Evolutionary conservation across 2,797 vertebrate species (phyloP).

Genomic region (Darevskia mixta): DNA sequence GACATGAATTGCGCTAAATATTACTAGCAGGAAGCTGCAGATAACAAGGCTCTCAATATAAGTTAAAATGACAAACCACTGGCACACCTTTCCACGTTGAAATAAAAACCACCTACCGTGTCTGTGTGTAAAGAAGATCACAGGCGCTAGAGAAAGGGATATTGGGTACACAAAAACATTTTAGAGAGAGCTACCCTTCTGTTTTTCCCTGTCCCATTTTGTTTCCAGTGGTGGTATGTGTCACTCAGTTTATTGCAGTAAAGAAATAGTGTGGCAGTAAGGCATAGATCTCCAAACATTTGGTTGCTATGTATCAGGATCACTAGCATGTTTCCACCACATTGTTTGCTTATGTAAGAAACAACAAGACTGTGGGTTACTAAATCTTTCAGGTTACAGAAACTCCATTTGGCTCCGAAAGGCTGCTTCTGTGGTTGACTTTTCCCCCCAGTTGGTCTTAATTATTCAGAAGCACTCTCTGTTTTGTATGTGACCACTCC

Average conservation of each 20-base stretch:
- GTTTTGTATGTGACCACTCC: not conserved
- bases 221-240: not conserved
- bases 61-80: conserved; percentile 10
- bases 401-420: not conserved
- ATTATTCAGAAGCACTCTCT: not conserved
- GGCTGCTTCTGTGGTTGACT: not conserved
- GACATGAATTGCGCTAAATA: conserved; percentile 30
- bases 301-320: not conserved
- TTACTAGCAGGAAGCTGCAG: conserved; percentile 21
- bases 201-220: not conserved
- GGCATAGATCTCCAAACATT: not conserved
- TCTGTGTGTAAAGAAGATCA: conserved; percentile 20
- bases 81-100: conserved; percentile 25
- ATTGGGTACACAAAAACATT: not conserved
- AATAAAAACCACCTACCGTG: not conserved
- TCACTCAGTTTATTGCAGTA: not conserved
- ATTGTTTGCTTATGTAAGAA: not conserved
- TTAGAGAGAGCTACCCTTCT: not conserved
- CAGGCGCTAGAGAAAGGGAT: not conserved
- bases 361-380: not conserved
- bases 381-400: not conserved
- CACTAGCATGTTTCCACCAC: not conserved
- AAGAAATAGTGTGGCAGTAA: not conserved
- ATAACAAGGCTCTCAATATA: conserved; percentile 22
- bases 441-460: not conserved